Evolutionary conservation across 2,113 vertebrate species (phyloP).

Genomic region (Cygnus buccinator): DNA sequence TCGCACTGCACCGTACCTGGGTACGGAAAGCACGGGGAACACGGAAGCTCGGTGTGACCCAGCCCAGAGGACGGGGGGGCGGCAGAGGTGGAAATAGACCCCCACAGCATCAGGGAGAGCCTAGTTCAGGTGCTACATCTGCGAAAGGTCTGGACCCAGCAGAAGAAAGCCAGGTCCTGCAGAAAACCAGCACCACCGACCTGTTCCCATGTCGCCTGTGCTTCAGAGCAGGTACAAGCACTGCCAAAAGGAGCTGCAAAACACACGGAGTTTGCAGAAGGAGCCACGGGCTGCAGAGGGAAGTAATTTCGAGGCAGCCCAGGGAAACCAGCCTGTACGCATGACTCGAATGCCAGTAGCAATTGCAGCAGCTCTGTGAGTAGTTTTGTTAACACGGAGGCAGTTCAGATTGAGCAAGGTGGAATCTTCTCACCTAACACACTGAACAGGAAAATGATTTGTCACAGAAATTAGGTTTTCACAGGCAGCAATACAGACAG

Average conservation of each 20-base stretch:
- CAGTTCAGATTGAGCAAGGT: not conserved
- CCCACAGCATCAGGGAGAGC: not conserved
- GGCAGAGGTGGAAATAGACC: not conserved
- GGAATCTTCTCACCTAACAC: not conserved
- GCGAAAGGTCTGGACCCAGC: not conserved
- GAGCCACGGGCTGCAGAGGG: not conserved
- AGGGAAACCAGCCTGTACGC: rapidly evolving
- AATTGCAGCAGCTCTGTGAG: not conserved
- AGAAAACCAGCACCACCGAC: not conserved
- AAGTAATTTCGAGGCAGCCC: not conserved
- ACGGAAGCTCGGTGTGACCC: not conserved
- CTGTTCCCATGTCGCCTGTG: no score
- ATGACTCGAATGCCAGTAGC: rapidly evolving
- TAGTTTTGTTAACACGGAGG: not conserved
- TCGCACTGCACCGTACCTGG: rapidly evolving
- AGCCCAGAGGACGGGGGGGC: not conserved
- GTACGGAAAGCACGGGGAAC: not conserved
- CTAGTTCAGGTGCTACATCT: rapidly evolving
- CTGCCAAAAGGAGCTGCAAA: not conserved
- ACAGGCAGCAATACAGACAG: not conserved
- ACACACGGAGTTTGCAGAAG: rapidly evolving
- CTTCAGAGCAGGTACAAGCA: not conserved
- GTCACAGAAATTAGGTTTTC: not conserved
- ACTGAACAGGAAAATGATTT: not conserved
- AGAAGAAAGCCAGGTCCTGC: not conserved